Evolutionary conservation across 2,113 vertebrate genomes (phyloP).

Genomic region (Austrofundulus limnaeus): DNA sequence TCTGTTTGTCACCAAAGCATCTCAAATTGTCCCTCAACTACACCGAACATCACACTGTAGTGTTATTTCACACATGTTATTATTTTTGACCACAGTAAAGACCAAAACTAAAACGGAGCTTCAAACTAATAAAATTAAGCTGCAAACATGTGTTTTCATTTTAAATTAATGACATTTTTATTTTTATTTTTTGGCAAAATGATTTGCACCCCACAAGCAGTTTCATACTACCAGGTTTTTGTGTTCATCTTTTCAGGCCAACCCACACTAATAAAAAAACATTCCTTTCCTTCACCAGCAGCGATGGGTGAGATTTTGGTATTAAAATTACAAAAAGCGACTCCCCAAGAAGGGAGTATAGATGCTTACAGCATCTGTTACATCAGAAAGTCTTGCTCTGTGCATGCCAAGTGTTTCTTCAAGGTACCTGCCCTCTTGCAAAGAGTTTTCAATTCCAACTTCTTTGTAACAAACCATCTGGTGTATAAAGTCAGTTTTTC

Average conservation of each 20-base stretch:
- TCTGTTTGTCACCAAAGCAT: conserved; percentile 22
- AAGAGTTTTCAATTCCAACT: background rate
- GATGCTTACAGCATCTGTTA: background rate
- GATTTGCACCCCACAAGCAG: too few relatives aligned
- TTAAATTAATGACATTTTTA: background rate
- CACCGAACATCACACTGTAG: conserved; percentile 23
- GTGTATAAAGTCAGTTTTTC: background rate
- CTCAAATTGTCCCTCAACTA: conserved; percentile 55
- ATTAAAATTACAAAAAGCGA: background rate
- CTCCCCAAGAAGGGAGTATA: background rate
- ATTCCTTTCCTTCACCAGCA: background rate
- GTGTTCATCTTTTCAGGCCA: background rate
- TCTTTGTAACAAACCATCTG: background rate
- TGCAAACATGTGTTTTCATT: background rate
- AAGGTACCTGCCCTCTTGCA: background rate
- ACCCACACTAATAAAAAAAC: background rate
- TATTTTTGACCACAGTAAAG: conserved; percentile 43
- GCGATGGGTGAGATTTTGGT: background rate
- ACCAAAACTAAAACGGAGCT: conserved; percentile 19
- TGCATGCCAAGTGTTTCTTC: background rate
- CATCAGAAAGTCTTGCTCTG: background rate
- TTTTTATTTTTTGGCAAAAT: background rate
- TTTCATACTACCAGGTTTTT: background rate
- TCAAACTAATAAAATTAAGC: background rate
- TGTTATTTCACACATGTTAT: conserved; percentile 34